These are phyloP conservation scores for Harpagoxenus sublaevis DNA, from an alignment of 2,888 invertebrate genomes.

Conservation along the genomic window DNA sequence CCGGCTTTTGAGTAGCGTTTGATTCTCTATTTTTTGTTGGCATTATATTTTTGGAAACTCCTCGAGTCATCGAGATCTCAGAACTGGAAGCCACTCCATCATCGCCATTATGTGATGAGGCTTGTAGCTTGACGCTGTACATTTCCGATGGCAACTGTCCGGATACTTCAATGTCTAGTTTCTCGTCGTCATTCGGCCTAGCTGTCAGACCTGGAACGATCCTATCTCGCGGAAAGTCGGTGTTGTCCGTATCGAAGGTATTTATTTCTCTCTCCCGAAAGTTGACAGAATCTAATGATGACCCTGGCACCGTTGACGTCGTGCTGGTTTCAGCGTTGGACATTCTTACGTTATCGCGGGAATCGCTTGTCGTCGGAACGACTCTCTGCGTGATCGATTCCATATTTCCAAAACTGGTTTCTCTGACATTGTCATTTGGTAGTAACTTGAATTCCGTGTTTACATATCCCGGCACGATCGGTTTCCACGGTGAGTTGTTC, in stretches of 20 bases:
- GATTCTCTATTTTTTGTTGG: neutral
- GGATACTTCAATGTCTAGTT: conserved; percentile 80
- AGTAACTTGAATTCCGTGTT: conserved; percentile 78
- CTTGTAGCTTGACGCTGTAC: conserved; percentile 79
- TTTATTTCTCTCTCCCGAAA: conserved; percentile 73
- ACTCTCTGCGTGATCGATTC: conserved; percentile 10
- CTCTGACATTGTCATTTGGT: conserved; percentile 41
- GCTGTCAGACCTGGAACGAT: conserved; percentile 71
- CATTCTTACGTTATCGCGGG: conserved; percentile 1
- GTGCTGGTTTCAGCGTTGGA: neutral
- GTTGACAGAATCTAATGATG: conserved; percentile 46
- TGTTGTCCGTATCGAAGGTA: conserved; percentile 76
- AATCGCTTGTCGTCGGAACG: neutral
- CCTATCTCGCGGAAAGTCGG: conserved; percentile 81
- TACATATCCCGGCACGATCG: conserved; percentile 82
- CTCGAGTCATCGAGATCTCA: neutral
- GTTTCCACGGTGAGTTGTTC: conserved; percentile 84
- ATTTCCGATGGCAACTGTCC: conserved; percentile 81
- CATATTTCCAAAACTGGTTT: neutral
- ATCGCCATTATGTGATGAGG: conserved; percentile 66
- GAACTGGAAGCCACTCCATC: conserved; percentile 37
- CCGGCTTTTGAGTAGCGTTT: neutral
- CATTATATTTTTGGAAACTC: neutral
- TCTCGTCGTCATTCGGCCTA: conserved; percentile 66
- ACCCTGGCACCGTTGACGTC: conserved; percentile 43